Base-by-base conservation (phyloP, 2,113 vertebrate genomes). In the Tragelaphus scriptus region DNA sequence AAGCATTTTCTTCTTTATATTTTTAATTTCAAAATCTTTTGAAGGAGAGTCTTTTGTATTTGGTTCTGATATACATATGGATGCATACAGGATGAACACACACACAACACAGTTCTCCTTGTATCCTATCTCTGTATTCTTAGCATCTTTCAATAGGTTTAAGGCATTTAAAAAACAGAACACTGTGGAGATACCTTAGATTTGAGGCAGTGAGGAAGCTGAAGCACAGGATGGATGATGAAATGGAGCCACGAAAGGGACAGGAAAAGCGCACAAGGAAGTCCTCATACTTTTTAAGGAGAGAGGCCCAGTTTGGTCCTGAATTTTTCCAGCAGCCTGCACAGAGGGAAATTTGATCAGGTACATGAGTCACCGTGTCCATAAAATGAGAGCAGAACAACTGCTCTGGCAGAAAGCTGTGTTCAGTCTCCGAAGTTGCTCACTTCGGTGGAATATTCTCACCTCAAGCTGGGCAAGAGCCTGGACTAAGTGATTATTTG, bases 401-500 rank as follows among this genome's bases (percentile, higher is more conserved):
- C 47, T 9, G 3, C 93, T 56, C 86, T 80, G 93, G 94, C 91
- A 61, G 85, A 86, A 63, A 71, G 51, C 19, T 47, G 36, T 25
- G 65, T 3, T 53, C 51, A 1, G 28, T 68, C 63, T 89, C 91
- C 47, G 56, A 96, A 95, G 56, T 9, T 56, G 9, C 81, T 90
- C 26, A 6, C 77, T 94, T 65, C 14, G n/a, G 30, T 85, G 94
- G 91, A 89, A 84, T 65, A 80, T 30, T 89, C 81, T 90, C 61
- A 91, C 93, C 82, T 75, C 19, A 28, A 55, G 13, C 0, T 86
- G 63, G 53, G 55, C 93, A 40, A 79, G n/a, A 89, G 93, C 77
- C 92, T 94, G 28, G 28, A 59, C 68, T 98, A 95, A 92, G 91
- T 91, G 88, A 91, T 51, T 82, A 68, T 88, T 96, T 93, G 93